Base-by-base conservation (phyloP, 2,113 vertebrate genomes). In the Onychostoma macrolepis region DNA sequence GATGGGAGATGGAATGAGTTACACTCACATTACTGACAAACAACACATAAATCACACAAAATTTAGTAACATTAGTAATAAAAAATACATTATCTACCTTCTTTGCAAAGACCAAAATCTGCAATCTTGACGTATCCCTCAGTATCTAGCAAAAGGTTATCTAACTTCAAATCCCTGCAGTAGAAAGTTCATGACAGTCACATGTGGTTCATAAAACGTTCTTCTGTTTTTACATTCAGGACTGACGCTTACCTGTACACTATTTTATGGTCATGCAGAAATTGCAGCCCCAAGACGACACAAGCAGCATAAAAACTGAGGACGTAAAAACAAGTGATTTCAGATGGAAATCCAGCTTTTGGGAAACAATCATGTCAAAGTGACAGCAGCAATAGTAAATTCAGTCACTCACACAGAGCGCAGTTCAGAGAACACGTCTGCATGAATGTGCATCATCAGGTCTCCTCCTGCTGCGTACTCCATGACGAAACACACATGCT, bases 391-490 rank as follows among this genome's bases (percentile, higher is more conserved):
- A 24, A 19, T 30, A 24, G 87, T n/a, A 41, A n/a, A 72, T 6
- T 41, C 4, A 72, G 69, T 41, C 69, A 97, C 98, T 98, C 94
- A 99, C 98, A 98, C 94, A 89, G 97, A 97, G 89, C 98, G 95
- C n/a, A 97, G 96, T 92, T 99, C 98, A 28, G 97, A 97, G 94
- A 99, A 99, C 86, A 99, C 98, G 45, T 99, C 98, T 0, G 98
- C 97, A 67, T 99, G 98, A 90, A 99, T 99, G 94, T 99, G 98
- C 98, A 99, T 99, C 98, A 99, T 99, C 86, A 99, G 94, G 91
- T 99, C 98, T 36, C 98, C 98, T 38, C 98, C 98, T 4, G 98
- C 97, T n/a, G 98, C 98, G 50, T 99, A 99, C 91, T 99, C 98
- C 98, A 99, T 99, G 87, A 99, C 97, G 88, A 99, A 99, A 92